Base-by-base conservation (phyloP, 2,797 vertebrate genomes). In the Acomys russatus region DNA sequence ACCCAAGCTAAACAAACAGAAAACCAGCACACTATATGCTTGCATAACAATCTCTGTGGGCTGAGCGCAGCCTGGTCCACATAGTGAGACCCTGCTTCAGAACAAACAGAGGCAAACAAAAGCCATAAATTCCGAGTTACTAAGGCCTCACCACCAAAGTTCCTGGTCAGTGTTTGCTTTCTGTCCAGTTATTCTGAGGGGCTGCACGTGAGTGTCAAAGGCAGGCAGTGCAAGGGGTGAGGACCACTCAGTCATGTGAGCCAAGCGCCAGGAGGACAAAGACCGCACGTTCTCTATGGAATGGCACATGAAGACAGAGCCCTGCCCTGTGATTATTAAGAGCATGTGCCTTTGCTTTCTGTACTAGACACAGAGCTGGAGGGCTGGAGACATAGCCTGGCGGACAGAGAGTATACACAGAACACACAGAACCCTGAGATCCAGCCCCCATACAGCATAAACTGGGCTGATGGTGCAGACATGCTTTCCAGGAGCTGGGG, bases 41-140 rank as follows among this genome's bases (percentile, higher is more conserved):
- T 80, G 54, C 35, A 33, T 59, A 80, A 11, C 30, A 35, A 30
- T n/a, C 80, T 64, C 25, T 83, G 12, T 63, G 59, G 63, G 12
- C 25, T 28, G 59, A 83, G 59, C n/a, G 7, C 79, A 64, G 80
- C 35, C 80, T 64, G 59, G 61, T 15, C 80, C 28, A 30, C 80
- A 28, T 30, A 44, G 2, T 63, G 38, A 84, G 80, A 49, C 35
- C 23, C 12, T 83, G 35, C 64, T 2, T 49, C 80, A 64, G 63
- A 84, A 30, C 70, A 68, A 22, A 90, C 90, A 95, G 18, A 97
- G 78, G 54, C 80, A 92, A 94, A 88, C 93, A 94, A 91, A 90
- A 91, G 56, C 74, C 66, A 88, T 64, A 64, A 64, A 25, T 63
- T 28, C 35, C 49, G 82, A 80, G 35, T 94, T 92, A 79, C 33